Base-by-base conservation (phyloP, 1,140 invertebrate species). In the Drosophila burlai region DNA sequence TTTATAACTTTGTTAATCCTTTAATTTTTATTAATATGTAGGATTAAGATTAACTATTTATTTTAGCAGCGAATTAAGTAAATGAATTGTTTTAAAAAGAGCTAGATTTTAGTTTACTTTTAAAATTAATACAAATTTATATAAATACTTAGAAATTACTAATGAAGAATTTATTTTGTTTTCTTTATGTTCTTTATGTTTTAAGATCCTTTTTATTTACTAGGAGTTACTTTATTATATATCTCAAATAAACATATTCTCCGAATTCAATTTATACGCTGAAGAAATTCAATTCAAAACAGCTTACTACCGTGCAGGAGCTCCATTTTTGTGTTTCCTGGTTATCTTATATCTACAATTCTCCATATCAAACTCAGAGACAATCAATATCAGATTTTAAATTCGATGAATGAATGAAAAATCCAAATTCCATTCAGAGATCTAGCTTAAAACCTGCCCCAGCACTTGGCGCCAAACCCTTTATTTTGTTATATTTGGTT, bases 381-480 rank as follows among this genome's bases (percentile, higher is more conserved):
- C 18, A 38, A 45, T 50, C 8, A n/a, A 71, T 71, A 52, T 68
- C 24, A 57, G 40, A 57, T 71, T 18, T 7, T 2, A 21, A 54
- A 31, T 36, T 38, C 24, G n/a, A 57, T 71, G 64, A 71, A 71
- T 71, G 67, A 57, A 71, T 68, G 43, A 68, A 38, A 46, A 55
- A 9, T 49, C 21, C n/a, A 50, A 8, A 13, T 9, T 11, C 29
- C 68, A 73, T 73, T 73, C 31, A 73, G 26, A 42, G 11, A 9
- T n/a, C 38, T 29, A 42, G 9, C 9, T n/a, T 1, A 8, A 11
- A 45, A 24, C 13, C 24, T 15, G 36, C 21, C 45, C 45, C 67
- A 24, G n/a, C 21, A 50, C 57, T 73, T 61, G 71, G 68, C 71
- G 71, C 71, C 71, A 73, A 54, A 54, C 40, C 47, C 47, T 24